Base-by-base conservation (phyloP, 2,113 vertebrate species). In the Rhodinocichla rosea region DNA sequence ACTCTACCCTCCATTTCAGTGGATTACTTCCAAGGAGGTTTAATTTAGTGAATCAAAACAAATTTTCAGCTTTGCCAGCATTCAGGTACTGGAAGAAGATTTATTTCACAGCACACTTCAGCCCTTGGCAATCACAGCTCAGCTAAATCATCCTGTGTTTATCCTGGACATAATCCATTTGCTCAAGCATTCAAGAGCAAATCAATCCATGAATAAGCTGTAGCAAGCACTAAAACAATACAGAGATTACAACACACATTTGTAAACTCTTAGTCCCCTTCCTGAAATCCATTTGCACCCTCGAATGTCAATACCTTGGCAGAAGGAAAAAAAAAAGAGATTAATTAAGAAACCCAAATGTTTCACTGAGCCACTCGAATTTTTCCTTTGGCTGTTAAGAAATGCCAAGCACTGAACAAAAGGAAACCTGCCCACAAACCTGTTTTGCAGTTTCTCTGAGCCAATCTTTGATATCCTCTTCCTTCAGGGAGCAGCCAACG, bases 381-480 rank as follows among this genome's bases (percentile, higher is more conserved):
- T 79, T 52, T n/a, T 39, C 44, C 55, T 87, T 30, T 18, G 26
- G 8, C 7, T 26, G 19, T 77, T 33, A 44, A 76, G 81, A 60
- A 75, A 87, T 12, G 45, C 56, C 74, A 75, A 62, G 23, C 10
- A 3, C 27, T 10, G 45, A 83, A 52, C 30, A 83, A 37, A 24
- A 62, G 55, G 3, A 59, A 79, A 77, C 5, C 15, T 55, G 74
- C 28, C 52, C 69, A 86, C 91, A 2, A 82, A 99, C 99, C 99
- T 99, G 98, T 97, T 99, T 99, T 35, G 98, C 98, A 28, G 99
- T 99, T 87, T 99, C 98, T 60, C 99, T 97, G 50, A 99, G 98
- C 99, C 99, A 99, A 83, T 99, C 98, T 96, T 99, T 99, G 53
- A 99, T 93, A n/a, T 96, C 98, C 3, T 99, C 98, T 96, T 99